Evolutionary conservation across 2,797 vertebrate genomes (phyloP), one percentile per base, ranked within the genome.

Genomic region (Crypturellus tataupa): DNA sequence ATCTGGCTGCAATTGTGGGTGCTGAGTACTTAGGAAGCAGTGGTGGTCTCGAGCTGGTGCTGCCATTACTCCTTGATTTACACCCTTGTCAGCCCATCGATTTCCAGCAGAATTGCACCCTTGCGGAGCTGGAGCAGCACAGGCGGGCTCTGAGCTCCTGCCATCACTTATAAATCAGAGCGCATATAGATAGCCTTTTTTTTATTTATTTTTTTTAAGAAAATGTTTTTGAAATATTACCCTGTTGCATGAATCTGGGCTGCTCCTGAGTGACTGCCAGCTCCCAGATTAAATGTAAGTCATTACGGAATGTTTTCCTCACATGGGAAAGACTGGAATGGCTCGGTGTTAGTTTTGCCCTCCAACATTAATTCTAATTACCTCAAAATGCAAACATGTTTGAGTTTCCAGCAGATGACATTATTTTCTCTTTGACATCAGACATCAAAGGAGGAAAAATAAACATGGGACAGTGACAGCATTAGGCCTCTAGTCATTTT

Each of bases 281-380:
- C 79, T 97, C 93, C 91, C 83, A 97, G 97, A 97, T 96, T 96
- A 96, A 97, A 97, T 96, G 88, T 97, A 98, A 98, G 97, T 97
- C 96, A 96, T 97, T 97, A 97, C 44, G 51, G 96, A 97, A 97
- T 97, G 94, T 97, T 98, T 97, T 96, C 96, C 95, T 96, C 97
- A 96, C 97, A 96, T 97, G 97, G 96, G 96, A 98, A 97, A 86
- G 89, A 89, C 85, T 96, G 78, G 78, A 96, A 86, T 95, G 91
- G 90, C 92, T 96, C 62, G 63, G 95, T 97, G 94, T 97, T 96
- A 93, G 96, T 93, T 97, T 97, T 97, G 96, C 96, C 96, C 97
- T 97, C 95, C 87, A 59, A 97, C 97, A 98, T 98, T 98, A 98
- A 98, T 98, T 98, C 96, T 97, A 97, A 98, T 98, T 98, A 98